phyloP scores from a whole-genome alignment of 1,140 invertebrate species.

The Anastrepha obliqua region DNA sequence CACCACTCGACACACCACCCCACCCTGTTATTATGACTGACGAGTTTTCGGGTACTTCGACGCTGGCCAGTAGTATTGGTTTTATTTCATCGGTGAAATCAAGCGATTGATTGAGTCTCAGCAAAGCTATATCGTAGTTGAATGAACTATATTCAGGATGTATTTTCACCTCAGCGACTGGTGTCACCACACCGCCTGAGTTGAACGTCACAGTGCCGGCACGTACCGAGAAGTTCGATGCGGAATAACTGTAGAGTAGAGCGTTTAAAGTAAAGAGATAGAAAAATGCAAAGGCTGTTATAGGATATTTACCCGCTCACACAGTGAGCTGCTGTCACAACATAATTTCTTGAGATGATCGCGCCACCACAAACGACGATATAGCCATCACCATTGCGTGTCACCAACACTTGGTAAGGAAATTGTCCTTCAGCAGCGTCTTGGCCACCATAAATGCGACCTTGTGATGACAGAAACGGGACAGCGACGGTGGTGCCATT shows the following conservation, averaged over 20 bases:
- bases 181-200: constrained; percentile 53
- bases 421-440: constrained; percentile 61
- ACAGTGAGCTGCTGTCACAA: constrained; percentile 79
- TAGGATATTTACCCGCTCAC: not conserved
- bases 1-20: constrained; percentile 70
- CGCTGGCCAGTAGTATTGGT: constrained; percentile 64
- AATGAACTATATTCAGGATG: constrained; percentile 70
- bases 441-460: constrained; percentile 62
- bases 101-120: constrained; percentile 70
- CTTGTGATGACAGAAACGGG: not conserved
- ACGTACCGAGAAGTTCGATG: constrained; percentile 54
- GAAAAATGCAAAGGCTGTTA: not conserved
- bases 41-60: constrained; percentile 61
- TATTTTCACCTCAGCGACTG: constrained; percentile 60
- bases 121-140: constrained; percentile 75
- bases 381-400: not conserved
- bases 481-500: not conserved
- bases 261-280: not conserved
- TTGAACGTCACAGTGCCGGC: constrained; percentile 61
- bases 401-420: constrained; percentile 62
- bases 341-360: constrained; percentile 75
- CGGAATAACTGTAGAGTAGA: constrained; percentile 12
- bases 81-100: constrained; percentile 66
- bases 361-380: constrained; percentile 77
- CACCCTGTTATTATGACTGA: constrained; percentile 74